These are phyloP conservation scores for Eptesicus fuscus DNA, from an alignment of 2,113 vertebrate genomes.

Conservation along the genomic window DNA sequence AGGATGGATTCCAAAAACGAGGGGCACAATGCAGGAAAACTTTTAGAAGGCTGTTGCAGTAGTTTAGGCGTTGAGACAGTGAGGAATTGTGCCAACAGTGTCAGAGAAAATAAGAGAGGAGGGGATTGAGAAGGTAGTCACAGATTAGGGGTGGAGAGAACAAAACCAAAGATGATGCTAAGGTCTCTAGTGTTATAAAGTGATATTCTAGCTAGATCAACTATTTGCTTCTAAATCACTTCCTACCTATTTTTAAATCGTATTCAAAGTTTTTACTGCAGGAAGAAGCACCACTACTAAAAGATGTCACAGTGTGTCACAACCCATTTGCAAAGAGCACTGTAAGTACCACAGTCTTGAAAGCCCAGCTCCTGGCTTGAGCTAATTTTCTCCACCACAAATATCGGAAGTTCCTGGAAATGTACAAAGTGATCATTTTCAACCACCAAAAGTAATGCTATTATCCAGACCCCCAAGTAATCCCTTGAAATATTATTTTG, in stretches of 20 bases:
- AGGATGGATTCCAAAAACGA: background rate
- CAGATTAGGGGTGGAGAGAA: background rate
- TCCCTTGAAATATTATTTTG: conserved; percentile 2
- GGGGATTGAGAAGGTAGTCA: background rate
- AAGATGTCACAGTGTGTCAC: background rate
- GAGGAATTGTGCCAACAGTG: background rate
- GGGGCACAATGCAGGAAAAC: background rate
- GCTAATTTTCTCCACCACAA: background rate
- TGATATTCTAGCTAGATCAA: background rate
- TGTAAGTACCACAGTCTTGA: background rate
- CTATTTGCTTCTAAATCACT: background rate
- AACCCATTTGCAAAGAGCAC: background rate
- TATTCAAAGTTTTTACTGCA: background rate
- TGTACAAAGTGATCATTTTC: background rate
- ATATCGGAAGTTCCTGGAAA: background rate
- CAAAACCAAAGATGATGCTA: background rate
- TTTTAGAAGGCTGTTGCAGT: background rate
- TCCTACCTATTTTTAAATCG: background rate
- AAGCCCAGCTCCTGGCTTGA: background rate
- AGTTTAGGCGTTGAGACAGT: background rate
- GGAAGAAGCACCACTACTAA: background rate
- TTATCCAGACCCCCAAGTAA: background rate
- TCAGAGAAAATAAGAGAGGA: background rate
- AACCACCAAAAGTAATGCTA: background rate
- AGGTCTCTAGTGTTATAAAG: background rate